Evolutionary conservation across 2,797 vertebrate genomes (phyloP).

Genomic region (Gallirallus australis): DNA sequence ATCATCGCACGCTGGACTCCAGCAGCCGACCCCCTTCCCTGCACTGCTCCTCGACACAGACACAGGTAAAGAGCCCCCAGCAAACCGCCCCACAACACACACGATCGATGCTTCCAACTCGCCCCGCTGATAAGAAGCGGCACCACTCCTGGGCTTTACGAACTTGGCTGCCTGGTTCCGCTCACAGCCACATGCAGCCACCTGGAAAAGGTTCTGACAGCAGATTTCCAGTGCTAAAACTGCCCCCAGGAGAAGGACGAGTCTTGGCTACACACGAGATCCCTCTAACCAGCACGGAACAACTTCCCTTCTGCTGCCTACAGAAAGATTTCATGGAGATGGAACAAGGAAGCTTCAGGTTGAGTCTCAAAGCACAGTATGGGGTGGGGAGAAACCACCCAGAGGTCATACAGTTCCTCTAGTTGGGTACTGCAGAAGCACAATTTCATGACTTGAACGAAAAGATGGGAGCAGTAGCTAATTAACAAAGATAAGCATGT

Average conservation of each 20-base stretch:
- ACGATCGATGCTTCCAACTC: accelerated
- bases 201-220: neutral
- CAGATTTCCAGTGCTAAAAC: neutral
- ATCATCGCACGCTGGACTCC: neutral
- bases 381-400: neutral
- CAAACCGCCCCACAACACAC: neutral
- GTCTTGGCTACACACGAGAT: accelerated
- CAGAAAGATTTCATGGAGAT: neutral
- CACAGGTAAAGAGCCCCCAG: neutral
- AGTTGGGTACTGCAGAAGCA: neutral
- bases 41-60: neutral
- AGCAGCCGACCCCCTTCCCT: neutral
- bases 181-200: accelerated
- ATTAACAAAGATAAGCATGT: neutral
- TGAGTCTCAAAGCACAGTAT: neutral
- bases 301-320: neutral
- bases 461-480: neutral
- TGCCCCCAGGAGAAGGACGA: neutral
- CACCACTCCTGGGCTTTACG: neutral
- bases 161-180: neutral
- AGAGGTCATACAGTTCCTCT: neutral
- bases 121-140: neutral
- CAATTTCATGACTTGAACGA: neutral
- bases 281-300: neutral
- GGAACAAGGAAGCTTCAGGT: neutral